Conservation (phyloP, 2,888 invertebrate genomes). For the Macrosiphum euphorbiae region DNA sequence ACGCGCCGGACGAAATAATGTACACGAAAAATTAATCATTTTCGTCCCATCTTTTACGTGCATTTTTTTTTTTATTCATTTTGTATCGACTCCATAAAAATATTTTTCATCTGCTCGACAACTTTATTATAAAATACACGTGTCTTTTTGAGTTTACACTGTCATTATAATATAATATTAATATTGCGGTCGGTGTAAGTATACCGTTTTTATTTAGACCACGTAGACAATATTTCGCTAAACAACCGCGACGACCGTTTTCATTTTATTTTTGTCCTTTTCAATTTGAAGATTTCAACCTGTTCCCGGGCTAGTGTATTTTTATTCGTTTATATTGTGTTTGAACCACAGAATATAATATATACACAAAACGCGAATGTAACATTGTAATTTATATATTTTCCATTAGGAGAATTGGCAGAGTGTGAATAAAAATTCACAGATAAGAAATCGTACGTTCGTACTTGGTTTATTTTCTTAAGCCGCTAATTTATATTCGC, state of each 20-base stretch:
- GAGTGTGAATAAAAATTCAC: slow-evolving; percentile 13
- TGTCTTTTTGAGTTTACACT: neutral
- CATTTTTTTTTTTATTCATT: neutral
- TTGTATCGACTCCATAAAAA: neutral
- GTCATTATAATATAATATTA: neutral
- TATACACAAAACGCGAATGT: neutral
- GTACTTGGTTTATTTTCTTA: neutral
- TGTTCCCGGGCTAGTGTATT: neutral
- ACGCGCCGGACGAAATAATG: neutral
- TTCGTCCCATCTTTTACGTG: neutral
- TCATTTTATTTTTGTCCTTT: neutral
- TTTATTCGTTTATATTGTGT: neutral
- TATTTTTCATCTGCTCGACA: slow-evolving; percentile 11
- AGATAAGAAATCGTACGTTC: slow-evolving; percentile 23
- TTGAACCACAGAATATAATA: neutral
- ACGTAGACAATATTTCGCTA: slow-evolving; percentile 23
- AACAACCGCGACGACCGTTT: neutral
- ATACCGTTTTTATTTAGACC: slow-evolving; percentile 3
- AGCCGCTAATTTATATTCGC: slow-evolving; percentile 24
- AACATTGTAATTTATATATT: slow-evolving; percentile 25
- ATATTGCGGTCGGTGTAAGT: neutral
- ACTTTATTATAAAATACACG: neutral
- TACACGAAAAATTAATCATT: slow-evolving; percentile 16
- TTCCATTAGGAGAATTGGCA: slow-evolving; percentile 39
- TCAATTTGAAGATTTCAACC: neutral